Base-by-base conservation (phyloP, 2,113 vertebrate species). In the Condylura cristata region DNA sequence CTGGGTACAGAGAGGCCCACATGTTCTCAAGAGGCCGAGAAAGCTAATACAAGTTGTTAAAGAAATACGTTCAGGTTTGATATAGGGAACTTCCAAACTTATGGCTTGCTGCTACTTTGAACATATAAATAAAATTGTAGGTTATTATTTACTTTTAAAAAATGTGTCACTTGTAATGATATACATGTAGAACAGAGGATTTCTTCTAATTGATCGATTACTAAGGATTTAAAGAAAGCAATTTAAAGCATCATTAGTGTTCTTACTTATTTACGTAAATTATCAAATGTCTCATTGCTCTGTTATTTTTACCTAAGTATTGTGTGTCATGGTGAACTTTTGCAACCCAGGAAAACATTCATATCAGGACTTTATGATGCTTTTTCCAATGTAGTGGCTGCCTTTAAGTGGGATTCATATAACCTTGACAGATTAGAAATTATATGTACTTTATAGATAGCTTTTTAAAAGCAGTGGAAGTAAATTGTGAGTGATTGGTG, bases 41-140 rank as follows among this genome's bases (percentile, higher is more conserved):
- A 95, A 72, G 24, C 8, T 61, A n/a, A 70, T 34, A 28, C 2
- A 89, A 1, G 1, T 53, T 70, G 26, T 86, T 72, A 60, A 75
- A 48, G 56, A 86, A 78, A 61, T 14, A 71, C 48, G 56, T 66
- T 82, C 12, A 89, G 72, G 46, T 32, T 70, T 60, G n/a, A 0
- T 82, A 16, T 68, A 61, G 24, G 22, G 68, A 93, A 83, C 1
- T 68, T 68, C 3, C 30, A 56, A 61, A 72, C 1, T 32, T 30
- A 37, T 68, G 85, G 34, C 53, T 70, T 53, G 75, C 32, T 74
- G 13, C 8, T 56, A 24, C 24, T 51, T 89, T 82, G 91, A 61
- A 63, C 28, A 89, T 63, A 76, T 63, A 79, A 89, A 74, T 70
- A 84, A 91, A 87, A 78, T 58, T 78, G 71, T 91, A 90, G 90